phyloP scores from a whole-genome alignment of 2,113 vertebrate genomes.

The Columba livia region DNA sequence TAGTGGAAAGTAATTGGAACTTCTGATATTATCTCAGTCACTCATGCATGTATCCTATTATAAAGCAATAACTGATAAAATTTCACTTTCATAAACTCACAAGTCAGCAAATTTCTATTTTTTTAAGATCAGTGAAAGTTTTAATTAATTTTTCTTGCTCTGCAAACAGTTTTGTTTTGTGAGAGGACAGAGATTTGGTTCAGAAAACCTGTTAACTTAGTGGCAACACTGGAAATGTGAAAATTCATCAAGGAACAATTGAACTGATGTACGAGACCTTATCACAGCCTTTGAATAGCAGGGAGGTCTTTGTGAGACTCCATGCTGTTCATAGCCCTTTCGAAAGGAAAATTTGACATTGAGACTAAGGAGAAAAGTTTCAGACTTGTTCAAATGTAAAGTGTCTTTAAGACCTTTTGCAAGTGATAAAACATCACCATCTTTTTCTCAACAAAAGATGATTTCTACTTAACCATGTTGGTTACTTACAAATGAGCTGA shows the following conservation, averaged over 20 bases:
- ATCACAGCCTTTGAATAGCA: neutral
- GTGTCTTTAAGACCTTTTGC: neutral
- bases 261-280: neutral
- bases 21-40: neutral
- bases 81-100: neutral
- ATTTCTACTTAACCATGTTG: neutral
- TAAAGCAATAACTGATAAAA: neutral
- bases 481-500: neutral
- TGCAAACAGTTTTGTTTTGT: neutral
- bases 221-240: neutral
- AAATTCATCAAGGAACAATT: neutral
- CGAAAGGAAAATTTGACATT: neutral
- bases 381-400: neutral
- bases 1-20: constrained; percentile 32
- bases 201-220: neutral
- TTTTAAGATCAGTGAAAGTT: neutral
- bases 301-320: neutral
- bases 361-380: neutral
- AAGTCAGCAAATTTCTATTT: neutral
- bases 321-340: neutral
- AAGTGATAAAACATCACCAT: neutral
- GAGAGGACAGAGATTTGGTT: constrained; percentile 9
- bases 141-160: neutral
- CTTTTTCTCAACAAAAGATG: neutral
- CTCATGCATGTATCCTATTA: neutral